Base-by-base conservation (phyloP, 2,113 vertebrate genomes). In the Leptosomus discolor region DNA sequence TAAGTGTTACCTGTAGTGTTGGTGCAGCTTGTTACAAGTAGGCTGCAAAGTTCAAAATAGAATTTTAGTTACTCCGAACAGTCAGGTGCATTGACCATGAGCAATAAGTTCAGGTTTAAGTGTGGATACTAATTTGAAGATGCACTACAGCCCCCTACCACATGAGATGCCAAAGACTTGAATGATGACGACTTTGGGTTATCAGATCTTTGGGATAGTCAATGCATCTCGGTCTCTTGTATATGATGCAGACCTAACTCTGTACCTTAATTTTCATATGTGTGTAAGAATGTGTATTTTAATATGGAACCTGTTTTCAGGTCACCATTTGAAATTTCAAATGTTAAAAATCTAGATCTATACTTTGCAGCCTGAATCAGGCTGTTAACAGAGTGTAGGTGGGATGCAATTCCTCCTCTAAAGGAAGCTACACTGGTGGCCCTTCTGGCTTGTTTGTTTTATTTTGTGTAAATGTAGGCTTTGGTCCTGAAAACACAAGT, bases 391-490 rank as follows among this genome's bases (percentile, higher is more conserved):
- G 54, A 60, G 23, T 36, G 19, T 53, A 57, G 10, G 12, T 65
- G n/a, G 65, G 34, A 78, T 91, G 46, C 73, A 85, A 39, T 12
- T 73, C 13, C n/a, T 79, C 86, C 58, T 85, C 61, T 86, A 39
- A 74, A 39, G 56, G 76, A 30, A 63, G n/a, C 80, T 83, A 24
- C 41, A 21, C 14, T 95, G 88, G 73, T 92, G 76, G 65, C 89
- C 60, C n/a, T 82, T 87, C 80, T 85, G 53, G 11, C 22, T 74
- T 91, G 67, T 93, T 91, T 96, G 63, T 41, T 96, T 95, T 84
- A 56, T 70, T 92, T 74, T 84, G 53, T 57, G 39, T 60, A 45
- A 86, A 36, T 56, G 36, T 32, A 46, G 78, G 21, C 56, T 86
- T 93, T 53, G 24, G 48, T 76, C 69, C 45, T 89, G 80, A 70